Evolutionary conservation across 64 coral and sea anemone genomes (phyloP).

Genomic region (Actinia equina): DNA sequence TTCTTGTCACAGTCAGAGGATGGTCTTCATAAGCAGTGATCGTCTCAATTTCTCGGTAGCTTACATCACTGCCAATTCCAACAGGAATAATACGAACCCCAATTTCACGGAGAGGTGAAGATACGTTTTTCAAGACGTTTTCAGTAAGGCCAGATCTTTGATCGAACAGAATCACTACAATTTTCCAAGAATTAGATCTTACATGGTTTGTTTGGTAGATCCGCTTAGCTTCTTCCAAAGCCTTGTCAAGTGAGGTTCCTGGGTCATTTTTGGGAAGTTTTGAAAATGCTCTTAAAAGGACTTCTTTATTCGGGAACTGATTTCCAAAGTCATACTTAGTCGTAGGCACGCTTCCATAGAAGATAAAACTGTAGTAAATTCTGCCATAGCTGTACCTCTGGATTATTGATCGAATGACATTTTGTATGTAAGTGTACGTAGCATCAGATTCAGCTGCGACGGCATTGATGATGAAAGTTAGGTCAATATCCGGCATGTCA

Average conservation of each 20-base stretch:
- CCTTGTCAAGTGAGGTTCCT: slow-evolving; percentile 26
- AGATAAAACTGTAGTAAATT: slow-evolving; percentile 56
- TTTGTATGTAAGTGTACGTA: slow-evolving; percentile 26
- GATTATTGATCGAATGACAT: slow-evolving; percentile 19
- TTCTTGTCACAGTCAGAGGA: background rate
- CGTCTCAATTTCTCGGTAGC: background rate
- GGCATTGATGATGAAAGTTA: slow-evolving; percentile 49
- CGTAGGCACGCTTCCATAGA: slow-evolving; percentile 24
- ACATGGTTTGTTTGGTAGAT: slow-evolving; percentile 22
- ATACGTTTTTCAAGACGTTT: background rate
- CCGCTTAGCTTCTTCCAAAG: slow-evolving; percentile 18
- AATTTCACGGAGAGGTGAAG: background rate
- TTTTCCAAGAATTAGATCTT: slow-evolving; percentile 38
- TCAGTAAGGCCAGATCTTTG: background rate
- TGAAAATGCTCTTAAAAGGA: background rate
- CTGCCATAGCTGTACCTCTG: slow-evolving; percentile 30
- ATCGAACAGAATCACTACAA: slow-evolving; percentile 48
- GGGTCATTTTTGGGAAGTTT: background rate
- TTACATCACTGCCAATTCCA: slow-evolving; percentile 17
- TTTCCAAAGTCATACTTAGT: slow-evolving; percentile 16
- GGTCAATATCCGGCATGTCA: slow-evolving; percentile 50
- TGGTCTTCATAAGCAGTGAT: slow-evolving; percentile 37
- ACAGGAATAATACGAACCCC: slow-evolving; percentile 30
- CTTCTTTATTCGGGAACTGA: slow-evolving; percentile 25
- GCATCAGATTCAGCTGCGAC: slow-evolving; percentile 2